Evolutionary conservation across 2,888 invertebrate species (phyloP).

Genomic region (Drosophila lutescens): DNA sequence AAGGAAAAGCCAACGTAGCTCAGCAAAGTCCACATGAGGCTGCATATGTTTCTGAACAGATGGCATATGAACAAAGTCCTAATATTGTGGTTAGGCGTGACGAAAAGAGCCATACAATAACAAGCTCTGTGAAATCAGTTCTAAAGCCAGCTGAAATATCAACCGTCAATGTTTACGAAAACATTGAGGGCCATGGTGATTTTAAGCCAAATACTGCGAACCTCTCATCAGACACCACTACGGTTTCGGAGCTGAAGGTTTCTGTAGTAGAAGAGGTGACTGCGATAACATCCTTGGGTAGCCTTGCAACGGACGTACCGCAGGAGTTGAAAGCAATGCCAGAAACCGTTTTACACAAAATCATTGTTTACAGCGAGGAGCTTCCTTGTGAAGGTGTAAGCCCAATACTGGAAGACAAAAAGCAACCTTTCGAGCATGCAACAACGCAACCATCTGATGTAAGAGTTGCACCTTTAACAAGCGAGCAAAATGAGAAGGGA

Average conservation of each 20-base stretch:
- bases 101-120: conserved; percentile 1
- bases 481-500: conserved; percentile 58
- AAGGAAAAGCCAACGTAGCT: conserved; percentile 54
- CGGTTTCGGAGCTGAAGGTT: conserved; percentile 61
- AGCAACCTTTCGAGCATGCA: conserved; percentile 41
- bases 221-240: conserved; percentile 35
- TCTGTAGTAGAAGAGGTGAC: conserved; percentile 71
- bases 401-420: conserved; percentile 29
- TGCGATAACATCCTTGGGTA: conserved; percentile 50
- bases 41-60: conserved; percentile 58
- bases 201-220: conserved; percentile 54
- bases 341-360: conserved; percentile 40
- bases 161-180: conserved; percentile 68
- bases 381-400: conserved; percentile 63
- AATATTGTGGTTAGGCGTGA: not conserved
- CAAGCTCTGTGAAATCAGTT: conserved; percentile 37
- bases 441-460: conserved; percentile 36
- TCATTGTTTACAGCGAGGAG: conserved; percentile 62
- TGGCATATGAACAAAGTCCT: conserved; percentile 66
- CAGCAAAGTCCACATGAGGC: conserved; percentile 56
- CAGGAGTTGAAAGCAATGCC: conserved; percentile 20
- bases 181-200: conserved; percentile 60
- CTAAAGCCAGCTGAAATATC: conserved; percentile 55
- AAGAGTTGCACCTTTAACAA: conserved; percentile 42
- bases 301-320: conserved; percentile 31